These are phyloP conservation scores for Bombus superbus DNA, from an alignment of 1,140 invertebrate genomes.

Conservation along the genomic window DNA sequence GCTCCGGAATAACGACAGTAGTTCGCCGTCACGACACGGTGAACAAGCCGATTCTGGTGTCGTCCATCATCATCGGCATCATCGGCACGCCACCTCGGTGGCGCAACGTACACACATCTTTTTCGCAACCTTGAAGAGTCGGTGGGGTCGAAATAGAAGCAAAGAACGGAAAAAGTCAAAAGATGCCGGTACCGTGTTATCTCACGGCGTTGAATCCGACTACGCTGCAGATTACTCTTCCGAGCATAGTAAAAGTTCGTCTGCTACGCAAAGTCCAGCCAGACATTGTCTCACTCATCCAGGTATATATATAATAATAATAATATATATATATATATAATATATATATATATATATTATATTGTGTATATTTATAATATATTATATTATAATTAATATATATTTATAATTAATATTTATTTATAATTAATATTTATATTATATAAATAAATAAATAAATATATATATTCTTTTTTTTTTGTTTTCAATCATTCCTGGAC, in stretches of 20 bases:
- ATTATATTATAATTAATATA: too few species aligned
- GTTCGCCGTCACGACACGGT: slow-evolving; percentile 62
- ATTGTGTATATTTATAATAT: too few species aligned
- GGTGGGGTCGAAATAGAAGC: slow-evolving; percentile 85
- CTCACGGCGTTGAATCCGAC: slow-evolving; percentile 83
- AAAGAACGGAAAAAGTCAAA: slow-evolving; percentile 83
- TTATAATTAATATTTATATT: too few species aligned
- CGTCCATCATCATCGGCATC: slow-evolving; percentile 72
- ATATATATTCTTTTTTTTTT: too few species aligned
- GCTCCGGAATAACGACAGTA: slow-evolving; percentile 70
- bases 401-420: too few species aligned
- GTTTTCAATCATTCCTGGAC: too few species aligned
- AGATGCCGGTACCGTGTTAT: slow-evolving; percentile 78
- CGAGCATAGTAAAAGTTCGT: slow-evolving; percentile 86
- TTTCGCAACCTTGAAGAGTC: slow-evolving; percentile 87
- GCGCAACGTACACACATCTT: slow-evolving; percentile 89
- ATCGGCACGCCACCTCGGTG: slow-evolving; percentile 82
- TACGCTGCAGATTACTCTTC: slow-evolving; percentile 89
- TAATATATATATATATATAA: too few species aligned
- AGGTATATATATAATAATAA: slow-evolving; percentile 68
- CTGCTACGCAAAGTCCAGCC: slow-evolving; percentile 87
- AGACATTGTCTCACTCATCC: slow-evolving; percentile 83
- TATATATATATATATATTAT: too few species aligned
- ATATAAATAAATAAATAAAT: too few species aligned
- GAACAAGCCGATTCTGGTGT: slow-evolving; percentile 49